These are phyloP conservation scores for Alaudala cheleensis DNA, from an alignment of 2,113 vertebrate species.

Conservation along the genomic window DNA sequence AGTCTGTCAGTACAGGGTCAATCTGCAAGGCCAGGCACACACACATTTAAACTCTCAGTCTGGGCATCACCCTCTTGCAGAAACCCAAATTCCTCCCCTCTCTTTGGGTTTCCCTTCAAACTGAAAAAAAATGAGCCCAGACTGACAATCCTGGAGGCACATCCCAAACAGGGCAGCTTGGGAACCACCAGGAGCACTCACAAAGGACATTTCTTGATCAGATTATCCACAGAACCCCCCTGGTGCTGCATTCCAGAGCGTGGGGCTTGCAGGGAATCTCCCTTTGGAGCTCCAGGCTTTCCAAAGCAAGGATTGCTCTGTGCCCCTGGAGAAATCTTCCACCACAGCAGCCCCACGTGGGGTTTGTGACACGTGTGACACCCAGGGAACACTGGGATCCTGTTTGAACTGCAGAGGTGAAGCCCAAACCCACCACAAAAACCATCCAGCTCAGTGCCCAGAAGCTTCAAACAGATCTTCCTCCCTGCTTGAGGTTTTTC, in stretches of 20 bases:
- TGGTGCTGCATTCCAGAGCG: neutral
- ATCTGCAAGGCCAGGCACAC: neutral
- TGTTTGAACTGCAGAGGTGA: neutral
- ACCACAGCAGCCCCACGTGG: too few species aligned
- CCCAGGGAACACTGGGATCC: neutral
- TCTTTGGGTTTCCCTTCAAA: neutral
- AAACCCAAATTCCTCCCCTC: accelerated
- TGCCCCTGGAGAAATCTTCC: neutral
- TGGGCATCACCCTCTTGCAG: neutral
- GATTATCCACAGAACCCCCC: neutral
- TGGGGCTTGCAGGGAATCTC: neutral
- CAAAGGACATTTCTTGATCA: neutral
- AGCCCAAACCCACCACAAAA: neutral
- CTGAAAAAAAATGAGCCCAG: neutral
- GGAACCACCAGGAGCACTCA: neutral
- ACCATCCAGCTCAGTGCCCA: neutral
- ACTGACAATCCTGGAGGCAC: neutral
- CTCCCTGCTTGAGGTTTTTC: neutral
- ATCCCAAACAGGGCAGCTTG: neutral
- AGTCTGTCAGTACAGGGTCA: neutral
- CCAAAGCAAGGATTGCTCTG: neutral
- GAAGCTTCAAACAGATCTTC: neutral
- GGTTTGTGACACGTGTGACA: neutral
- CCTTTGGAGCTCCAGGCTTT: neutral
- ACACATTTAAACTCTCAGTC: neutral